These are phyloP conservation scores for Aphelocoma californica DNA, from an alignment of 2,797 vertebrate genomes.

Conservation along the genomic window DNA sequence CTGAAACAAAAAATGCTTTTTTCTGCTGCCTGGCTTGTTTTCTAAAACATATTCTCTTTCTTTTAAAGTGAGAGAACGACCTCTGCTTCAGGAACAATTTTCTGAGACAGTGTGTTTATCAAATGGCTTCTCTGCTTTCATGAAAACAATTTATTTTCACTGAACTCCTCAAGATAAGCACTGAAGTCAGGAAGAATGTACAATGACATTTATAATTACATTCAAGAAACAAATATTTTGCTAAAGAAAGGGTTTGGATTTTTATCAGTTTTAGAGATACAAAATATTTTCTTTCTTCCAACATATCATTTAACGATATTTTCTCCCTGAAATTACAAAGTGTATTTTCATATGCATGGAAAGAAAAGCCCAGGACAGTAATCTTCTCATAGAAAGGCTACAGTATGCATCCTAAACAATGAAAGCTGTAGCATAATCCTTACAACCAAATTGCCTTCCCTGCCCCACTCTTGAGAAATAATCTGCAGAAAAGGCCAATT, in stretches of 20 bases:
- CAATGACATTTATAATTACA: constrained; percentile 80
- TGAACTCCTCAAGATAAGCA: constrained; percentile 78
- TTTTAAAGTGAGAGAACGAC: constrained; percentile 74
- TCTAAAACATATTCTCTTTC: constrained; percentile 72
- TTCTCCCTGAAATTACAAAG: constrained; percentile 46
- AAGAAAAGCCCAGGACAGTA: not conserved
- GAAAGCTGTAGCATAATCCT: constrained; percentile 16
- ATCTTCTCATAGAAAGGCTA: constrained; percentile 56
- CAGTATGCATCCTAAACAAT: constrained; percentile 43
- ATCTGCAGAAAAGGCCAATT: constrained; percentile 1
- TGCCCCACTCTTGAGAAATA: not conserved
- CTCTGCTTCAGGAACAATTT: constrained; percentile 80
- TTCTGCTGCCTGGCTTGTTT: constrained; percentile 67
- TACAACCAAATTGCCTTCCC: not conserved
- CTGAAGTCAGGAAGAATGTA: constrained; percentile 73
- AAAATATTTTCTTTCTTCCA: constrained; percentile 25
- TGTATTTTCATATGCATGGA: constrained; percentile 35
- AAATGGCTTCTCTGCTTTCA: constrained; percentile 78
- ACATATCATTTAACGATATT: not conserved
- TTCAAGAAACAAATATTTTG: constrained; percentile 75
- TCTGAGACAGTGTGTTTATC: constrained; percentile 77
- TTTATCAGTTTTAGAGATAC: constrained; percentile 24
- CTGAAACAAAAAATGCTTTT: constrained; percentile 62
- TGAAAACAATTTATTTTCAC: constrained; percentile 82
- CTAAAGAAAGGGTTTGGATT: constrained; percentile 48